Conservation (phyloP, 2,888 invertebrate species). For the Lydus trimaculatus region DNA sequence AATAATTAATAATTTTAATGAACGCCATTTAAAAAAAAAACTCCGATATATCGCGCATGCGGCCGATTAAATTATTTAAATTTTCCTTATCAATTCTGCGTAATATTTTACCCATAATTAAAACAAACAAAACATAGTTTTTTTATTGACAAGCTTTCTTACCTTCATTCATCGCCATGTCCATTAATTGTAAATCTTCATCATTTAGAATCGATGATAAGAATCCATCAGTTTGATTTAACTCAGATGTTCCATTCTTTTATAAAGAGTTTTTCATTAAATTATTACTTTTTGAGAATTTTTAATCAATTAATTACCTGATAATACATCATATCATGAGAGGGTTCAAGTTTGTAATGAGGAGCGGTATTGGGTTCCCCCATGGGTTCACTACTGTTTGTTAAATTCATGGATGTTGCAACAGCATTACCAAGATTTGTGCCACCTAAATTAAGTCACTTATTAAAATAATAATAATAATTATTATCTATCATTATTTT, state of each 20-base stretch:
- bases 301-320: constrained; percentile 64
- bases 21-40: neutral
- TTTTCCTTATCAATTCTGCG: neutral
- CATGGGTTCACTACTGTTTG: constrained; percentile 76
- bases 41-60: neutral
- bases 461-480: constrained; percentile 17
- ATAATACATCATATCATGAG: constrained; percentile 82
- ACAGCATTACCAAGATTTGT: constrained; percentile 78
- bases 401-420: constrained; percentile 79
- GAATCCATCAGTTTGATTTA: constrained; percentile 83
- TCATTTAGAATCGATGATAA: constrained; percentile 88
- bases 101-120: neutral
- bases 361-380: constrained; percentile 64
- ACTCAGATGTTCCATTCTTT: constrained; percentile 70
- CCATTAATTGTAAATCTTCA: constrained; percentile 89
- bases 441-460: constrained; percentile 60
- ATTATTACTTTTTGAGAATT: neutral
- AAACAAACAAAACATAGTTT: too few relatives aligned
- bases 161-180: constrained; percentile 91
- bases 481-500: constrained; percentile 12
- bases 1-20: neutral
- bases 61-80: neutral
- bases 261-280: constrained; percentile 22
- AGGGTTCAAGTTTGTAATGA: constrained; percentile 73
- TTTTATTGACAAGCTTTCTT: constrained; percentile 51